phyloP scores from a whole-genome alignment of 2,888 invertebrate genomes.

The Callosobruchus maculatus region DNA sequence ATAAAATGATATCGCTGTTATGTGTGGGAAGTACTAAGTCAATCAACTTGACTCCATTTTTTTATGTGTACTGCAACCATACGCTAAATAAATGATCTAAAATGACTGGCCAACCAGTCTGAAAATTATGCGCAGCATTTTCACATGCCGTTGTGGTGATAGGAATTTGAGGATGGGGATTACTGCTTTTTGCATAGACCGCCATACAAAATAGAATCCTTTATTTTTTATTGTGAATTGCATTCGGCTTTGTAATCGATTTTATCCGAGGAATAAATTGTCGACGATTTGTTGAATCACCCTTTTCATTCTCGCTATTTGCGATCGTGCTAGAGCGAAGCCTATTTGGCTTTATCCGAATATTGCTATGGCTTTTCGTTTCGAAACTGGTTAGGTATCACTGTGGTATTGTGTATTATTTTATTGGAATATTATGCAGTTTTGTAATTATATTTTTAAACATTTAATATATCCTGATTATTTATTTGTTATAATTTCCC shows the following conservation, averaged over 20 bases:
- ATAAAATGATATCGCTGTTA: too few species aligned
- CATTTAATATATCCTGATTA: too few species aligned
- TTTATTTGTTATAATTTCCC: too few species aligned
- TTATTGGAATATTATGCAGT: too few species aligned
- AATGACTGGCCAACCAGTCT: background rate
- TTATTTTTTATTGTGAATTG: background rate
- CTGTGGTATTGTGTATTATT: background rate
- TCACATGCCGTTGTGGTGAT: background rate
- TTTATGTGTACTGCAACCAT: too few species aligned
- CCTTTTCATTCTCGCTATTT: background rate
- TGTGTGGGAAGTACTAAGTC: too few species aligned
- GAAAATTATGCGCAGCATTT: background rate
- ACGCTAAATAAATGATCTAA: too few species aligned
- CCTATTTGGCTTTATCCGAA: background rate
- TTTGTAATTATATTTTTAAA: too few species aligned
- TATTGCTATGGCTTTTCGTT: background rate
- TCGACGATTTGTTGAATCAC: background rate
- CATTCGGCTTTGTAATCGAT: background rate
- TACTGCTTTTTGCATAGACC: background rate
- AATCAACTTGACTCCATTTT: too few species aligned
- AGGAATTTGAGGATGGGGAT: background rate
- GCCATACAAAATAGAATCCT: background rate
- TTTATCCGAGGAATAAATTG: background rate
- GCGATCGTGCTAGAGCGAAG: background rate
- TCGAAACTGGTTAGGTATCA: background rate